These are phyloP conservation scores for Cotesia chilonis DNA, from an alignment of 1,140 invertebrate species.

Conservation along the genomic window DNA sequence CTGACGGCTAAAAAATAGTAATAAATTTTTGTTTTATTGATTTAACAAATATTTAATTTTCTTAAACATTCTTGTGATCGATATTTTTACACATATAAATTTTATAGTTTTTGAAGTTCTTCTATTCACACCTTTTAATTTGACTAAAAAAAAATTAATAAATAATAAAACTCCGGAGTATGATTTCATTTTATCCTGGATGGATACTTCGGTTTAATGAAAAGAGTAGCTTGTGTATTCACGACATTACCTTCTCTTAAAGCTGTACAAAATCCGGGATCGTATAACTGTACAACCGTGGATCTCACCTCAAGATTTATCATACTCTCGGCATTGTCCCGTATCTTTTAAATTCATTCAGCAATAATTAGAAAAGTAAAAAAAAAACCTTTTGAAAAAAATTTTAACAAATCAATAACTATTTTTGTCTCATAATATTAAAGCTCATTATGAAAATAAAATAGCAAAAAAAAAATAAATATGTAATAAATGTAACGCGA, in stretches of 20 bases:
- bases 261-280: constrained; percentile 44
- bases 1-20: too few relatives aligned
- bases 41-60: too few relatives aligned
- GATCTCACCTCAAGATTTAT: constrained; percentile 46
- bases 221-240: constrained; percentile 30
- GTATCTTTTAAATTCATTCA: neutral
- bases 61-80: too few relatives aligned
- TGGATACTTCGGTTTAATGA: constrained; percentile 42
- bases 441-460: too few relatives aligned
- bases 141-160: neutral
- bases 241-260: constrained; percentile 35
- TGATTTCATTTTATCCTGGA: constrained; percentile 43
- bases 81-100: too few relatives aligned
- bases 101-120: neutral
- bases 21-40: too few relatives aligned
- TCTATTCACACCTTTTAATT: neutral
- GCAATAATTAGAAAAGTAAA: neutral
- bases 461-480: too few relatives aligned
- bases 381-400: too few relatives aligned
- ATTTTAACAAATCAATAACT: too few relatives aligned
- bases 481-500: neutral
- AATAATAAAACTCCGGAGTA: constrained; percentile 22
- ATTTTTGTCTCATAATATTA: too few relatives aligned
- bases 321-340: constrained; percentile 46
- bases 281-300: constrained; percentile 49